Evolutionary conservation across 2,888 invertebrate species (phyloP), one percentile per base, ranked within the genome.

Genomic region (Orthonevra nobilis): DNA sequence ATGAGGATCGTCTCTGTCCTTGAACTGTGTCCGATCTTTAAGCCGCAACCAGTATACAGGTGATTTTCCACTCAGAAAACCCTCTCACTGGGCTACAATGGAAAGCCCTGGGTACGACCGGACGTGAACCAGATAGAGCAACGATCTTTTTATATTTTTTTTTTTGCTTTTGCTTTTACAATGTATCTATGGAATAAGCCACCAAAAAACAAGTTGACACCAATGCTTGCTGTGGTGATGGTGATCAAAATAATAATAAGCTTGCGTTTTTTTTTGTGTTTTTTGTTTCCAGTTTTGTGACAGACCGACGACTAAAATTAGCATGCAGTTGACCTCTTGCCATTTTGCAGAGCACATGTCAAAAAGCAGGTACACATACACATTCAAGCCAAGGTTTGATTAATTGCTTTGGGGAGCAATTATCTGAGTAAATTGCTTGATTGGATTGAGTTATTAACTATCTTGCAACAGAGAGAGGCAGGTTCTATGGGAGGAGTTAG

Each of bases 381-480:
- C n/a, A n/a, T n/a, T n/a, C n/a, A n/a, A n/a, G n/a, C n/a, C n/a
- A n/a, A n/a, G n/a, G n/a, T 44, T 77, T 4, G 70, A 70, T 63
- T 70, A 58, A 70, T 70, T 70, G 52, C 63, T 32, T 6, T 32
- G 58, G 52, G 44, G 50, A 32, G 70, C 52, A 70, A 64, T 77
- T 64, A 77, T 70, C 46, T 46, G n/a, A 15, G 44, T 46, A 52
- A 64, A 70, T 77, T 70, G 36, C 63, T 64, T 64, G 77, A 64
- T 70, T 70, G 58, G 58, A 64, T 77, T 75, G 61, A 75, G 74
- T 61, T 75, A 61, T 74, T 74, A 74, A 32, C 44, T 42, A 9
- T 3, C 12, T 4, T 5, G 34, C 6, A 17, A 12, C 12, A 32
- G 20, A 50, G 9, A 1, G 20, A 1, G 5, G 3, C 10, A 6